Conservation (phyloP, 2,797 vertebrate genomes). For the Spheniscus humboldti region DNA sequence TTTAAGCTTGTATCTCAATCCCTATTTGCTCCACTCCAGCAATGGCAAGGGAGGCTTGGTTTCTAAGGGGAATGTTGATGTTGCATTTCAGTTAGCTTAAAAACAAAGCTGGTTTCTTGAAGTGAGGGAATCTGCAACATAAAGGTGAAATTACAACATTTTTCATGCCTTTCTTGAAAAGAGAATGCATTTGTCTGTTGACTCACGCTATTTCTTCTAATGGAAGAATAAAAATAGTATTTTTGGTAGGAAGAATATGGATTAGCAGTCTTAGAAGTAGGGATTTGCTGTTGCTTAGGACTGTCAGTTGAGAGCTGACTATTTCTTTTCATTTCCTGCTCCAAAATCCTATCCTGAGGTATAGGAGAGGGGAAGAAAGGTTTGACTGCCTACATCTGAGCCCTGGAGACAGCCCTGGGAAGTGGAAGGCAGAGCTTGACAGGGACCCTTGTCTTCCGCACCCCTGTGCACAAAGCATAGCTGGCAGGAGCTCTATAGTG, state of each 20-base stretch:
- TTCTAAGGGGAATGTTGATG: background rate
- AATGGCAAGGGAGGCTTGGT: background rate
- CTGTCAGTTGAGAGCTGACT: background rate
- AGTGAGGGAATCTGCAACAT: background rate
- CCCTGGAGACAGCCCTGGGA: background rate
- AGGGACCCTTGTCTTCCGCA: background rate
- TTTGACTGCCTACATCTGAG: background rate
- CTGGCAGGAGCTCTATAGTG: background rate
- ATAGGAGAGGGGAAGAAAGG: background rate
- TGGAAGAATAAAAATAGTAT: background rate
- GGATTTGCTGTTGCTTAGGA: background rate
- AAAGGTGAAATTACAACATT: background rate
- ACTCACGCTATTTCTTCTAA: background rate
- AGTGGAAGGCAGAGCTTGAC: background rate
- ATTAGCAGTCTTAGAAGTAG: background rate
- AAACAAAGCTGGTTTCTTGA: background rate
- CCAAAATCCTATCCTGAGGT: background rate
- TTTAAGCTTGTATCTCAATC: background rate
- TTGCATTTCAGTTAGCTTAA: background rate
- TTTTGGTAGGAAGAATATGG: background rate
- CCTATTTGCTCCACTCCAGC: background rate
- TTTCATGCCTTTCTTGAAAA: background rate
- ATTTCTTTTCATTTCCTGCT: background rate
- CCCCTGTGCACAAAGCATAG: background rate
- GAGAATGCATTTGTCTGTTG: background rate